Evolutionary conservation across 2,113 vertebrate genomes (phyloP), one percentile per base, ranked within the genome.

Genomic region (Rhinolophus ferrumequinum): DNA sequence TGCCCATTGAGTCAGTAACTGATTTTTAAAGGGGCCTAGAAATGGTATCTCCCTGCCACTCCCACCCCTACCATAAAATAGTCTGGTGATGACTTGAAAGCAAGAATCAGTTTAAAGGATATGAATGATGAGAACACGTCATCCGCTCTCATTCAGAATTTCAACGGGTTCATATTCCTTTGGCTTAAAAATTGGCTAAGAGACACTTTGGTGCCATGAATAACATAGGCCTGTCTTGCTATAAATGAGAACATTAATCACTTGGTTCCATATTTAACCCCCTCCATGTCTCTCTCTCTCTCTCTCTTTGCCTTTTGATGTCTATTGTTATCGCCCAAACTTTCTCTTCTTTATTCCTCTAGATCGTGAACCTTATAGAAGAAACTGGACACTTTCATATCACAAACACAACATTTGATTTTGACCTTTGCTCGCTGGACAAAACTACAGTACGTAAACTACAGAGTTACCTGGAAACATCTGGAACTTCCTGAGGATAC

Each of bases 351-450:
- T 76, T 97, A 93, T 66, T 89, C 38, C 98, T 99, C 88, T 98
- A 99, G 99, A 99, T 99, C 64, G 99, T 99, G 96, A 99, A 99
- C 98, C 99, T 99, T 84, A 99, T 99, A 96, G 99, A 99, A 98
- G 99, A 99, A 99, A 99, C 99, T 33, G 99, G 99, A 98, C 99
- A 99, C 98, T 99, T 99, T 98, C 99, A 99, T 98, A 99, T 99
- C 98, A 99, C 99, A 97, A 99, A 99, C 98, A 99, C 99, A 97
- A 99, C 99, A 54, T 99, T 99, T 99, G 99, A 99, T 99, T 99
- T 99, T 98, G 99, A 99, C 98, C 99, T 99, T 97, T 99, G 99
- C 98, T 99, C 99, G 35, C 98, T 99, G 99, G 99, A 99, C 98
- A 99, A 99, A 99, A 99, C 99, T 72, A 99, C 99, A 79, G 99